These are phyloP conservation scores for Exephanes ischioxanthus DNA, from an alignment of 2,888 invertebrate genomes.

Conservation along the genomic window DNA sequence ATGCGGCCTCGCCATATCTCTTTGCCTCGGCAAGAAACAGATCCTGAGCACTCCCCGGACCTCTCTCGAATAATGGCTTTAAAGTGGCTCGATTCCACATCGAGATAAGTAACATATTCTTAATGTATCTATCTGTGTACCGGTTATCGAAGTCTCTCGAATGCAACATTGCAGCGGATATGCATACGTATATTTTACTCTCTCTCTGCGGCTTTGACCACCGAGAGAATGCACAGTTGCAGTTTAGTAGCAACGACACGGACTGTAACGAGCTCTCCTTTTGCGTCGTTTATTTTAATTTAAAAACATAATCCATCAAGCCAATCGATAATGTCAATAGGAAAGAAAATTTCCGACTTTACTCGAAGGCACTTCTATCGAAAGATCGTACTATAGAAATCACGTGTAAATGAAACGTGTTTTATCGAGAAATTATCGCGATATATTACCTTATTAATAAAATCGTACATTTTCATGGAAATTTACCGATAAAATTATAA, in stretches of 20 bases:
- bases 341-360: neutral
- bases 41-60: conserved; percentile 52
- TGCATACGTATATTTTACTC: conserved; percentile 26
- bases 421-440: neutral
- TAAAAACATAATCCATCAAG: conserved; percentile 16
- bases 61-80: conserved; percentile 66
- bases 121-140: conserved; percentile 67
- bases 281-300: conserved; percentile 12
- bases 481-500: neutral
- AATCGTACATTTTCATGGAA: too few species aligned
- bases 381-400: neutral
- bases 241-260: neutral
- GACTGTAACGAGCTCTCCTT: conserved; percentile 30
- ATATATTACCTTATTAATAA: neutral
- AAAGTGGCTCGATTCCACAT: conserved; percentile 66
- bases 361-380: neutral
- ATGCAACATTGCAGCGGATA: conserved; percentile 41
- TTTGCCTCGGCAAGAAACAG: conserved; percentile 35
- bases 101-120: conserved; percentile 68
- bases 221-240: neutral
- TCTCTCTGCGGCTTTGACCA: neutral
- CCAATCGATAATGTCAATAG: neutral
- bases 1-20: conserved; percentile 17
- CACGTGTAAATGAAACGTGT: neutral
- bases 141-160: conserved; percentile 60